A percentile compares a stretch with the other conserved stretches of the same genome.
Evolutionary conservation across 2,797 vertebrate species (phyloP).

Genomic region (Spinibarbus caldwelli): DNA sequence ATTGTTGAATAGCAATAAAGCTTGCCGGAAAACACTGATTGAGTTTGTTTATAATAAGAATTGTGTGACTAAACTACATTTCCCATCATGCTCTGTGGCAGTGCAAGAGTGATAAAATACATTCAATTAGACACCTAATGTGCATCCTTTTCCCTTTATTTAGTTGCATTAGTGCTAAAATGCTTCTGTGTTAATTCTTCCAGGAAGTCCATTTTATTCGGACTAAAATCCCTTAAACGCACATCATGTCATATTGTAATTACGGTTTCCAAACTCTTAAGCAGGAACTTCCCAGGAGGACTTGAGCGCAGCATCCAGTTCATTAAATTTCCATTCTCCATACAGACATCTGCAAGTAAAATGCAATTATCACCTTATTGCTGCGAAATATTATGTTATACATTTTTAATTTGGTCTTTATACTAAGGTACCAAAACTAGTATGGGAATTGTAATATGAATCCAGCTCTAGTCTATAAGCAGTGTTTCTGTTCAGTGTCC

Average conservation of each 20-base stretch:
- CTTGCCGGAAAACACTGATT: background rate
- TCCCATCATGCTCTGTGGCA: background rate
- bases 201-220: background rate
- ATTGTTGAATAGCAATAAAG: background rate
- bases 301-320: background rate
- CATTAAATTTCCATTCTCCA: conserved; percentile 4
- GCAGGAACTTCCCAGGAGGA: background rate
- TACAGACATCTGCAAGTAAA: background rate
- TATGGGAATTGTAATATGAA: background rate
- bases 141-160: background rate
- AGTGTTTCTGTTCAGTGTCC: background rate
- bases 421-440: background rate
- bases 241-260: background rate
- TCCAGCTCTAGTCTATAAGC: background rate
- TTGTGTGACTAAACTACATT: background rate
- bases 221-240: background rate
- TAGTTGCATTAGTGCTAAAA: background rate
- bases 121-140: background rate
- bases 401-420: background rate
- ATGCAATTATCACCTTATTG: conserved; percentile 3
- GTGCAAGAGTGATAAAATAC: background rate
- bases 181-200: background rate
- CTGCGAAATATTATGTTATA: background rate
- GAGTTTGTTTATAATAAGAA: background rate
- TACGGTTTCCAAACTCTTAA: background rate